Conservation (phyloP, 2,797 vertebrate genomes). For the Galaxias olidus region DNA sequence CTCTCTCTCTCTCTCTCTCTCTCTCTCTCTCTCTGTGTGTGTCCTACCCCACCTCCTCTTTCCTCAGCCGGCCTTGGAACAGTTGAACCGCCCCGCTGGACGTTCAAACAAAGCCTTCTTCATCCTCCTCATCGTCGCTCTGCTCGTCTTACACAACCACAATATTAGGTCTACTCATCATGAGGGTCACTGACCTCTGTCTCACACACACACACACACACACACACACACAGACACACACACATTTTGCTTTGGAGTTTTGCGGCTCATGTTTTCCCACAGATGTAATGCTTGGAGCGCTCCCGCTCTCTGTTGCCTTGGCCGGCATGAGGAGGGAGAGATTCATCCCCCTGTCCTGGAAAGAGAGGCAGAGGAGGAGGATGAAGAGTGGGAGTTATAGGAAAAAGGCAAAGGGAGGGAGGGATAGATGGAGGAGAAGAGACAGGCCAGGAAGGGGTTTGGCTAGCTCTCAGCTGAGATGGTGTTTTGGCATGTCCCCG, state of each 20-base stretch:
- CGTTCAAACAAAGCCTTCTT: too few species aligned
- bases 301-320: conserved; percentile 23
- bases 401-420: conserved; percentile 18
- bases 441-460: conserved; percentile 41
- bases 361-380: conserved; percentile 17
- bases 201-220: too few species aligned
- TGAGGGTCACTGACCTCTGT: too few species aligned
- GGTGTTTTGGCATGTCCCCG: conserved; percentile 53
- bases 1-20: not conserved
- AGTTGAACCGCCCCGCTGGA: too few species aligned
- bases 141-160: too few species aligned
- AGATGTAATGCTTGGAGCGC: conserved; percentile 23
- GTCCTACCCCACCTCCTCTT: not conserved
- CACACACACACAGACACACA: too few species aligned
- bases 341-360: not conserved
- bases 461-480: conserved; percentile 52
- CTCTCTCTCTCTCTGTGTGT: conserved; percentile 9
- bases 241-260: conserved; percentile 1
- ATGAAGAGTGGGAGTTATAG: conserved; percentile 9
- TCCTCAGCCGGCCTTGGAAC: too few species aligned
- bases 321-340: conserved; percentile 30
- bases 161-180: too few species aligned
- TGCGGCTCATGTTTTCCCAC: conserved; percentile 20
- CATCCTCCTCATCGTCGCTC: too few species aligned
- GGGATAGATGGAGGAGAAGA: conserved; percentile 10